These are phyloP conservation scores for Lycopodina hypogea DNA, from an alignment of 37 sponge, comb jelly and placozoan genomes.

Conservation along the genomic window DNA sequence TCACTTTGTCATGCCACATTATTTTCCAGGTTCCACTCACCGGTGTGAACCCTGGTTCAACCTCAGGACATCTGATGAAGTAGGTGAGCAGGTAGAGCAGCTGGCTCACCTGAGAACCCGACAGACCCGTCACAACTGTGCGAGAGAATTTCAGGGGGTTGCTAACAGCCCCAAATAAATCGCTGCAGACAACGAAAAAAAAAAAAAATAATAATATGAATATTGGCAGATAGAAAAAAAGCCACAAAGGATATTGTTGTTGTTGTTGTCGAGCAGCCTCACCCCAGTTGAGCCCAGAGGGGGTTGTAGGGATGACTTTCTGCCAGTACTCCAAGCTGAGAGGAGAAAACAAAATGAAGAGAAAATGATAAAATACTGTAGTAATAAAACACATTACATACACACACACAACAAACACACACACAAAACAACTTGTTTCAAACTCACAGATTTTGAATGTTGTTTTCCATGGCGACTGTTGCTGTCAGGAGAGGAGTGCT, in stretches of 20 bases:
- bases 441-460: slow-evolving; percentile 51
- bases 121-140: slow-evolving; percentile 66
- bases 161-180: slow-evolving; percentile 63
- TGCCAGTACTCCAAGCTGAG: slow-evolving; percentile 49
- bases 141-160: slow-evolving; percentile 58
- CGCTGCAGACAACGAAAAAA: slow-evolving; percentile 31
- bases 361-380: no score
- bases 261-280: neutral
- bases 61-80: slow-evolving; percentile 78
- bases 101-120: slow-evolving; percentile 27
- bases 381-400: no score
- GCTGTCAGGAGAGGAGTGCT: slow-evolving; percentile 14
- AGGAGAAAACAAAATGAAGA: neutral
- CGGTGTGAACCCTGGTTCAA: slow-evolving; percentile 22
- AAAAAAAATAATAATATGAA: neutral
- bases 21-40: no score
- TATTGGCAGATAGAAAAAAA: neutral
- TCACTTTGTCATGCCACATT: no score
- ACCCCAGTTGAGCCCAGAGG: slow-evolving; percentile 79
- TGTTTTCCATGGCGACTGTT: slow-evolving; percentile 23
- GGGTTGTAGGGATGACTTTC: slow-evolving; percentile 74
- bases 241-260: neutral
- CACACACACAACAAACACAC: slow-evolving; percentile 8
- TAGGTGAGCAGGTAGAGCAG: slow-evolving; percentile 73
- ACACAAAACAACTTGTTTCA: neutral